Evolutionary conservation across 2,888 invertebrate genomes (phyloP).

Genomic region (Agriopis marginaria): DNA sequence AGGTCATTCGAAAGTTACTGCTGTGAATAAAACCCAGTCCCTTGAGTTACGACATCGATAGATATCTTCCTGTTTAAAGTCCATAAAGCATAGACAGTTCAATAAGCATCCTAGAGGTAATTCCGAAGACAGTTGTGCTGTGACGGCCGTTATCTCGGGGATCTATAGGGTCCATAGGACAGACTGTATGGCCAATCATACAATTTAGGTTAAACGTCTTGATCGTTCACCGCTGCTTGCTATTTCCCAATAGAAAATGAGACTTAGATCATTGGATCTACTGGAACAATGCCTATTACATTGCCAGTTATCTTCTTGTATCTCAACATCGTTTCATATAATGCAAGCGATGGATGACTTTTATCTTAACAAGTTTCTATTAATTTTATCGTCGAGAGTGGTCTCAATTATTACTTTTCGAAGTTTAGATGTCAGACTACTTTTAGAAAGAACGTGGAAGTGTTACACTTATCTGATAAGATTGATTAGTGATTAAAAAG

Average conservation of each 20-base stretch:
- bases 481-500: neutral
- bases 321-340: constrained; percentile 11
- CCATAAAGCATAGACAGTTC: constrained; percentile 45
- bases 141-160: constrained; percentile 49
- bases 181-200: constrained; percentile 73
- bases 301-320: constrained; percentile 15
- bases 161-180: constrained; percentile 57
- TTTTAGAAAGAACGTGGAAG: constrained; percentile 8
- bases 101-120: constrained; percentile 50
- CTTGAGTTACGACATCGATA: constrained; percentile 38
- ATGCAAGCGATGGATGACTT: constrained; percentile 5
- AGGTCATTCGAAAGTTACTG: constrained; percentile 6
- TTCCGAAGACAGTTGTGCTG: constrained; percentile 47
- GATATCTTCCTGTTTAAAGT: constrained; percentile 26
- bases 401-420: constrained; percentile 13
- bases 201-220: constrained; percentile 76
- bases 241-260: constrained; percentile 53
- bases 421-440: constrained; percentile 17
- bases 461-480: neutral
- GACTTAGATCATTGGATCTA: neutral
- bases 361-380: constrained; percentile 22
- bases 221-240: constrained; percentile 51
- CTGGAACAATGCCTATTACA: constrained; percentile 21
- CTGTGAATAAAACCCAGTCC: constrained; percentile 22
- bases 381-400: constrained; percentile 28